A percentile compares a stretch with the other conserved stretches of the same genome.
phyloP scores from a whole-genome alignment of 2,797 vertebrate genomes.

The Poecile montanus region DNA sequence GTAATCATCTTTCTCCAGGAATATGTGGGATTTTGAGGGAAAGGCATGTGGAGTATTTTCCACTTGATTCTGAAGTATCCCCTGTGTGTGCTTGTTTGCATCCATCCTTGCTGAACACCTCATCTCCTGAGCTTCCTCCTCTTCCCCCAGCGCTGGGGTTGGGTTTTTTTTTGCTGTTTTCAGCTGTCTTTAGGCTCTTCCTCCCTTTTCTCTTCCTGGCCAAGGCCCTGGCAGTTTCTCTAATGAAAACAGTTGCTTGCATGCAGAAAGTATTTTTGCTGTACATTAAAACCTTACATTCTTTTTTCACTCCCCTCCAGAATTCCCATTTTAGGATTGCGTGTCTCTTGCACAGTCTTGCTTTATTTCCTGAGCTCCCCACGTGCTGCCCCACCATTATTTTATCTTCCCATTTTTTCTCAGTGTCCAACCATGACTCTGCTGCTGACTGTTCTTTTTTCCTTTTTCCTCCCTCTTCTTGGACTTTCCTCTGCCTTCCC shows the following conservation, averaged over 20 bases:
- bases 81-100: not conserved
- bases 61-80: not conserved
- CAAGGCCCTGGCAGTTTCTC: not conserved
- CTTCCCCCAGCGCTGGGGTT: not conserved
- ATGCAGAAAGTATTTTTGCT: conserved; percentile 8
- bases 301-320: not conserved
- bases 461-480: rapidly evolving
- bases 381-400: not conserved
- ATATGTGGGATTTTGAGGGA: conserved; percentile 4
- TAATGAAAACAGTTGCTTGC: not conserved
- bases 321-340: not conserved
- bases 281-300: not conserved
- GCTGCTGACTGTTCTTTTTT: not conserved
- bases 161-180: not conserved
- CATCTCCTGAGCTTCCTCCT: not conserved
- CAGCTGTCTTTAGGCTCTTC: not conserved
- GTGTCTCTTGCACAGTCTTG: not conserved
- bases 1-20: not conserved
- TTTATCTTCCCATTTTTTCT: not conserved
- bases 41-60: conserved; percentile 22
- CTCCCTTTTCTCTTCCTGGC: not conserved
- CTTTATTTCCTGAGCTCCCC: not conserved
- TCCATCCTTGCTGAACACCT: conserved; percentile 12
- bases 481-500: not conserved
- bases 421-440: not conserved